Evolutionary conservation across 2,113 vertebrate species (phyloP).

Genomic region (Hippocampus mohnikei): DNA sequence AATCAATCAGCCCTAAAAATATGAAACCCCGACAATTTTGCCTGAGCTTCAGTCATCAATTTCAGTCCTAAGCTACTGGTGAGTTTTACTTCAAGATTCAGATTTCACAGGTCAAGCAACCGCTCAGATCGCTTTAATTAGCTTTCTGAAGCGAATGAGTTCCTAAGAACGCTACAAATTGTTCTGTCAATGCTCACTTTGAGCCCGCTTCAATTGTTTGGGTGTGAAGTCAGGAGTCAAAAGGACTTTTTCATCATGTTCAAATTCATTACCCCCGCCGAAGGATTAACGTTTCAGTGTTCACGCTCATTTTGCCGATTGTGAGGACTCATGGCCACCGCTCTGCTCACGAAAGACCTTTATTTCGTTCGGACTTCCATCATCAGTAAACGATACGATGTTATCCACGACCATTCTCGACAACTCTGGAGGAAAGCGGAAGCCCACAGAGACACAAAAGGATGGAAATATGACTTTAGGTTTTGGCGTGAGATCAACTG

Average conservation of each 20-base stretch:
- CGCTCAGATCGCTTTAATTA: conserved; percentile 69
- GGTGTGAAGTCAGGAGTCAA: conserved; percentile 36
- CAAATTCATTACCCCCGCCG: conserved; percentile 56
- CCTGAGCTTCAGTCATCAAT: conserved; percentile 15
- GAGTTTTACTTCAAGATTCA: conserved; percentile 62
- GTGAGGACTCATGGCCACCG: conserved; percentile 18
- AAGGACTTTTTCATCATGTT: conserved; percentile 61
- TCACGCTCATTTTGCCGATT: conserved; percentile 33
- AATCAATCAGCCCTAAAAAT: background rate
- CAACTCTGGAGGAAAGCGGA: conserved; percentile 12
- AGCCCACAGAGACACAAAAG: conserved; percentile 20
- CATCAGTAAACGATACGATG: conserved; percentile 40
- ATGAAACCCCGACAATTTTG: background rate
- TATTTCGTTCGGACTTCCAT: conserved; percentile 43
- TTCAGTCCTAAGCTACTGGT: background rate
- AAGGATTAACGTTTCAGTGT: conserved; percentile 55
- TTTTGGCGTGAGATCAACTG: conserved; percentile 52
- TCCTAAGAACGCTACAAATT: conserved; percentile 65
- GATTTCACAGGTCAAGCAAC: conserved; percentile 67
- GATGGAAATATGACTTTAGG: conserved; percentile 57
- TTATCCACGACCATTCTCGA: conserved; percentile 12
- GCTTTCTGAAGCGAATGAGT: conserved; percentile 68
- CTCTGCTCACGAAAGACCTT: conserved; percentile 31
- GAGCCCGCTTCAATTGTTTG: conserved; percentile 58
- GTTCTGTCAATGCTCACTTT: conserved; percentile 68